Evolutionary conservation across 2,888 invertebrate species (phyloP).

Genomic region (Chymomyza fuscimana): DNA sequence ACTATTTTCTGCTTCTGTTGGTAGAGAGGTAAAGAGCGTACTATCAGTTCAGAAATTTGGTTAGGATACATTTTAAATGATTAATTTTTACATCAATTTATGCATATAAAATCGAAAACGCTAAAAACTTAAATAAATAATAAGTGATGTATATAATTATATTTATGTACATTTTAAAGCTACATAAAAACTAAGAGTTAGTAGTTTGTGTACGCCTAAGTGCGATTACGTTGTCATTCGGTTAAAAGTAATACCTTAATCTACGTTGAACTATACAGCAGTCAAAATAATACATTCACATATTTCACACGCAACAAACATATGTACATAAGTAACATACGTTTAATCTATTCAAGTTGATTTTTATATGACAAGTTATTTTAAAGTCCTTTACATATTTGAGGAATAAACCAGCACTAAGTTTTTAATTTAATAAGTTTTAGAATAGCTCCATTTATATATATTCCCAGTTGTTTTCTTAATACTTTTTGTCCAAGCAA

Average conservation of each 20-base stretch:
- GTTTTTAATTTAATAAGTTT: neutral
- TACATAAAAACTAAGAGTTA: neutral
- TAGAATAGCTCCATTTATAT: neutral
- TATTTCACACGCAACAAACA: neutral
- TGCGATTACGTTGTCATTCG: neutral
- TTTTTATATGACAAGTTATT: neutral
- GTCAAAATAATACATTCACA: neutral
- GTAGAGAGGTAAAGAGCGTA: slow-evolving; percentile 41
- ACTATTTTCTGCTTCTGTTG: neutral
- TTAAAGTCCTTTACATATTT: neutral
- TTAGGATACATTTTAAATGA: slow-evolving; percentile 30
- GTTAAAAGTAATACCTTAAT: neutral
- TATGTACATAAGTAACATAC: neutral
- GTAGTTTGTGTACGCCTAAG: neutral
- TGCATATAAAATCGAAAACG: slow-evolving; percentile 36
- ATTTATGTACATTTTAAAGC: neutral
- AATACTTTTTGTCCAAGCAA: neutral
- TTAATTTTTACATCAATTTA: slow-evolving; percentile 38
- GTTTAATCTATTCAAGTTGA: neutral
- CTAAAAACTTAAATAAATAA: slow-evolving; percentile 33
- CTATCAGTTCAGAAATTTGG: slow-evolving; percentile 17
- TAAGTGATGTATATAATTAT: slow-evolving; percentile 28
- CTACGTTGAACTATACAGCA: neutral
- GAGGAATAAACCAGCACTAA: neutral
- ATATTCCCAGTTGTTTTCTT: neutral